Conservation (phyloP, 2,888 invertebrate genomes). For the Glaucopsyche alexis region DNA sequence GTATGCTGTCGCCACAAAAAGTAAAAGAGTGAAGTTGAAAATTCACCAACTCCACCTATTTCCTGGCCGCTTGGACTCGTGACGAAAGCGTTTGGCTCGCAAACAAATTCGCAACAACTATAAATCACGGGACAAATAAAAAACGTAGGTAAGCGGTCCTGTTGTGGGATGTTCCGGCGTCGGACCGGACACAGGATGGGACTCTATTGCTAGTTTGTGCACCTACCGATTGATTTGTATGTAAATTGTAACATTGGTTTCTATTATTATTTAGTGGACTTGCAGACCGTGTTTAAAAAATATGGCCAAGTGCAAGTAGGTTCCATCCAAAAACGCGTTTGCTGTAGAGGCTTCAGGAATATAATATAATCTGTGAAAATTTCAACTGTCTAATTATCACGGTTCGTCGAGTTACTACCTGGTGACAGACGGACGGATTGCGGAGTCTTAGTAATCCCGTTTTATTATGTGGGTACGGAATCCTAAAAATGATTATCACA, state of each 20-base stretch:
- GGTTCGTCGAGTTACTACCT: no score
- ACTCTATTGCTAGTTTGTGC: constrained; percentile 55
- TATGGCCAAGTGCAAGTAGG: no score
- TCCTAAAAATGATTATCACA: no score
- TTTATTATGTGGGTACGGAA: no score
- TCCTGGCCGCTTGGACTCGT: constrained; percentile 44
- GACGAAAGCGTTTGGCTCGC: constrained; percentile 67
- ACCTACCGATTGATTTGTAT: constrained; percentile 17
- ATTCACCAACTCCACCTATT: constrained; percentile 47
- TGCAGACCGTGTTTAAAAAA: neutral
- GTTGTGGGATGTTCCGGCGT: constrained; percentile 54
- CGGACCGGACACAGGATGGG: constrained; percentile 57
- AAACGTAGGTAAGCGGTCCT: constrained; percentile 78
- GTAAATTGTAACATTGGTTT: constrained; percentile 1
- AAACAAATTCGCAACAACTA: constrained; percentile 75
- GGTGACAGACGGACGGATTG: no score
- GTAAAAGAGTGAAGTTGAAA: constrained; percentile 39
- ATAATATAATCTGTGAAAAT: no score
- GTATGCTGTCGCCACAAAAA: constrained; percentile 26
- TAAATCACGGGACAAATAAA: constrained; percentile 78
- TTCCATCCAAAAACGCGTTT: no score
- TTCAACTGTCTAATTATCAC: no score
- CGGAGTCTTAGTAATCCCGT: no score
- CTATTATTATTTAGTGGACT: neutral
- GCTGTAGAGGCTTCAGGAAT: no score